phyloP scores from a whole-genome alignment of 2,113 vertebrate species.

The Lota lota region DNA sequence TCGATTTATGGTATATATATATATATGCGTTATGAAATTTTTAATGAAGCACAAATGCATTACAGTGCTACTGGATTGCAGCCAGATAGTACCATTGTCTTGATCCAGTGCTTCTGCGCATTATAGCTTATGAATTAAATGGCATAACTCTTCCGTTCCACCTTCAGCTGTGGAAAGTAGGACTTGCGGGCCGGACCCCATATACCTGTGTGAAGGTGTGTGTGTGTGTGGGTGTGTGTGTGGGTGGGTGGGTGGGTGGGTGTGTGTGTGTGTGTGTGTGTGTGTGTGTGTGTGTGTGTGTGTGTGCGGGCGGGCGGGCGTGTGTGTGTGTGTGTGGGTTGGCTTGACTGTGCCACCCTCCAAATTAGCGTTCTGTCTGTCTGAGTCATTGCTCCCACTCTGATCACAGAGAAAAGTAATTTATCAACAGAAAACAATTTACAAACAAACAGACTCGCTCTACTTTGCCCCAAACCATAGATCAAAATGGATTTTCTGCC shows the following conservation, averaged over 20 bases:
- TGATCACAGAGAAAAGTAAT: conserved; percentile 54
- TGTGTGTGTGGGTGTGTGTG: conserved; percentile 30
- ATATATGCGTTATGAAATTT: no score
- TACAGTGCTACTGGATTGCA: conserved; percentile 16
- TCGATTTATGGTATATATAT: no score
- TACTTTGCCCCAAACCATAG: conserved; percentile 53
- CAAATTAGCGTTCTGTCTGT: conserved; percentile 64
- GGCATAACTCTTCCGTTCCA: conserved; percentile 3
- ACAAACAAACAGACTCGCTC: conserved; percentile 54
- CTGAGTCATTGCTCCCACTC: conserved; percentile 39
- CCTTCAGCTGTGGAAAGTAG: conserved; percentile 40
- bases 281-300: no score
- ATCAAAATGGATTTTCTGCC: conserved; percentile 68
- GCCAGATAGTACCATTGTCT: conserved; percentile 12
- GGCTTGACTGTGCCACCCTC: conserved; percentile 10
- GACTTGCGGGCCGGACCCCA: conserved; percentile 26
- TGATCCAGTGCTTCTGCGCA: conserved; percentile 31
- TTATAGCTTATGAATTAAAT: conserved; percentile 18
- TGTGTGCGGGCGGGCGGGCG: neutral
- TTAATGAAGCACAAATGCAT: conserved; percentile 14
- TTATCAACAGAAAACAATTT: conserved; percentile 69
- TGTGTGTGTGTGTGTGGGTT: conserved; percentile 3
- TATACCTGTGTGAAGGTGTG: neutral
- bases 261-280: no score
- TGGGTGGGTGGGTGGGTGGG: conserved; percentile 9